phyloP scores from a whole-genome alignment of 2,888 invertebrate species.

The Pachliopta kotzebuea region DNA sequence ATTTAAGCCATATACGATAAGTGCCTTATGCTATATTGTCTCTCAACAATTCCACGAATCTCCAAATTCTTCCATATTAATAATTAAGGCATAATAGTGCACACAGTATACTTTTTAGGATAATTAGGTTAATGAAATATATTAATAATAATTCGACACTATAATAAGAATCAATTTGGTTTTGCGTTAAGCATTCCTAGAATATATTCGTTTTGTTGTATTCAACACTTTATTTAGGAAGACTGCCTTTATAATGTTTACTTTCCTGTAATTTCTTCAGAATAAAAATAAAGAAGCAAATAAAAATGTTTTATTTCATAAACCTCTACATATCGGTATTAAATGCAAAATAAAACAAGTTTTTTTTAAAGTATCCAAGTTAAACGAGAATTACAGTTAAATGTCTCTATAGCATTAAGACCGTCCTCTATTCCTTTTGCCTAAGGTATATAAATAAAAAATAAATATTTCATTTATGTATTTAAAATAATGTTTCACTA shows the following conservation, averaged over 20 bases:
- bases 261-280: constrained; percentile 46
- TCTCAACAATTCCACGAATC: constrained; percentile 39
- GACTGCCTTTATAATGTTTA: constrained; percentile 53
- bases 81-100: constrained; percentile 39
- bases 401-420: too few species aligned
- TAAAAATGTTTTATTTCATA: constrained; percentile 35
- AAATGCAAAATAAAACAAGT: background rate
- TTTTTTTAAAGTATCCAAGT: too few species aligned
- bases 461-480: too few species aligned
- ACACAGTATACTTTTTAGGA: constrained; percentile 37
- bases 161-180: constrained; percentile 18
- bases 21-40: constrained; percentile 34
- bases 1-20: constrained; percentile 49
- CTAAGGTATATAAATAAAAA: too few species aligned
- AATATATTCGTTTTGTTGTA: constrained; percentile 30
- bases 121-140: constrained; percentile 16
- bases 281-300: constrained; percentile 59
- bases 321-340: background rate
- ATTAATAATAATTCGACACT: constrained; percentile 12
- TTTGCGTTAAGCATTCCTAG: constrained; percentile 33
- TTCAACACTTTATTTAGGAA: constrained; percentile 39
- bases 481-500: too few species aligned
- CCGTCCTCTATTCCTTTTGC: too few species aligned
- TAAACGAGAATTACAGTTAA: too few species aligned
- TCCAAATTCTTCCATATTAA: constrained; percentile 42